These are phyloP conservation scores for Oostethus manadensis DNA, from an alignment of 2,113 vertebrate genomes.

Conservation along the genomic window DNA sequence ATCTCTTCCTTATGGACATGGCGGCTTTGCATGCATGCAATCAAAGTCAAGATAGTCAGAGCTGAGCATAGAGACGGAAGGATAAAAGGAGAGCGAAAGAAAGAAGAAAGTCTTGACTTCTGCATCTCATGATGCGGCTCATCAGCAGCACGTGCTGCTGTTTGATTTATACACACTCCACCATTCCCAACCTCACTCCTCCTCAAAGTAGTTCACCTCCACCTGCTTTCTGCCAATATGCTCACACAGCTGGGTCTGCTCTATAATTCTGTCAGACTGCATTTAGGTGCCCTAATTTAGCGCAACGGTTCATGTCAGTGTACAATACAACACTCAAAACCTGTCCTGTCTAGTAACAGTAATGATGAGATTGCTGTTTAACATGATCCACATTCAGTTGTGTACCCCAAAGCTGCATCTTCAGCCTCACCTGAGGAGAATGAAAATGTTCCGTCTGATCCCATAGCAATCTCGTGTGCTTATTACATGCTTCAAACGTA, in stretches of 20 bases:
- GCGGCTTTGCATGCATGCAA: conserved; percentile 59
- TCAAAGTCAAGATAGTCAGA: conserved; percentile 48
- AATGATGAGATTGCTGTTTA: background rate
- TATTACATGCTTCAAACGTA: background rate
- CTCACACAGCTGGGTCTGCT: conserved; percentile 36
- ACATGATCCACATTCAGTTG: background rate
- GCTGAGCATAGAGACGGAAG: conserved; percentile 30
- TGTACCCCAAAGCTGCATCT: background rate
- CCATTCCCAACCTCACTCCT: conserved; percentile 17
- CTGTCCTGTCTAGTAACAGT: background rate
- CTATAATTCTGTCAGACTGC: conserved; percentile 37
- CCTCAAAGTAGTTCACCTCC: conserved; percentile 43
- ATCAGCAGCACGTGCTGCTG: conserved; percentile 37
- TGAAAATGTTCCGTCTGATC: background rate
- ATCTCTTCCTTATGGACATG: conserved; percentile 85
- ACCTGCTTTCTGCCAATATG: conserved; percentile 4
- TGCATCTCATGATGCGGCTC: conserved; percentile 60
- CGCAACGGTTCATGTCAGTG: conserved; percentile 1
- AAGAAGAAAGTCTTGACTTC: conserved; percentile 34
- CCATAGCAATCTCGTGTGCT: too few relatives aligned
- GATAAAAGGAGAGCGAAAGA: conserved; percentile 35
- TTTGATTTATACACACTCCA: conserved; percentile 61
- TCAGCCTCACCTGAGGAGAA: background rate
- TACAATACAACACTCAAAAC: background rate
- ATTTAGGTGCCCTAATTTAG: conserved; percentile 14